phyloP scores from a whole-genome alignment of 2,888 invertebrate species.

The Ochlodes sylvanus region DNA sequence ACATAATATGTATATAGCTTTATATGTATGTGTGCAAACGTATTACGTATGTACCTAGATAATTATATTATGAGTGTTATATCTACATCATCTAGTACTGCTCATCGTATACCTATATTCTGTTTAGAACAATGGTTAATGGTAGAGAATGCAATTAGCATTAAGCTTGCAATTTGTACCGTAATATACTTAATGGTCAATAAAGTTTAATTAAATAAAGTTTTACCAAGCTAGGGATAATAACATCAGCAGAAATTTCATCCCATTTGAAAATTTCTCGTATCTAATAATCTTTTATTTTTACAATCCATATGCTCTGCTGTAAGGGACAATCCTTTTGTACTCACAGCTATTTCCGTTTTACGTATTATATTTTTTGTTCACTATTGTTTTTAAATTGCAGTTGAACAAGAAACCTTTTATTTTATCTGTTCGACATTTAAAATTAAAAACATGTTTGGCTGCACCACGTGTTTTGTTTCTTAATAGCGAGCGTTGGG shows the following conservation, averaged over 20 bases:
- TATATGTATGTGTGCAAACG: too few species aligned
- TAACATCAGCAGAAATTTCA: slow-evolving; percentile 3
- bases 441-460: slow-evolving; percentile 20
- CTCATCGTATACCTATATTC: too few species aligned
- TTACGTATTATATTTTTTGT: slow-evolving; percentile 29
- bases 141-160: too few species aligned
- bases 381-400: slow-evolving; percentile 32
- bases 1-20: too few species aligned
- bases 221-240: background rate
- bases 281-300: background rate
- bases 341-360: slow-evolving; percentile 29
- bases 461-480: slow-evolving; percentile 34
- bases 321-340: slow-evolving; percentile 26
- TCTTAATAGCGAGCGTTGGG: slow-evolving; percentile 29
- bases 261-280: background rate
- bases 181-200: too few species aligned
- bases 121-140: too few species aligned
- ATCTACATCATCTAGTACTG: too few species aligned
- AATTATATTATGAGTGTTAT: too few species aligned
- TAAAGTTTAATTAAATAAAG: too few species aligned
- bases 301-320: slow-evolving; percentile 3
- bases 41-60: too few species aligned
- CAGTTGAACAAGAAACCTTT: slow-evolving; percentile 29
- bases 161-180: too few species aligned
- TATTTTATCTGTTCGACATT: slow-evolving; percentile 21